These are phyloP conservation scores for Podarcis raffonei DNA, from an alignment of 2,113 vertebrate genomes.

Conservation along the genomic window DNA sequence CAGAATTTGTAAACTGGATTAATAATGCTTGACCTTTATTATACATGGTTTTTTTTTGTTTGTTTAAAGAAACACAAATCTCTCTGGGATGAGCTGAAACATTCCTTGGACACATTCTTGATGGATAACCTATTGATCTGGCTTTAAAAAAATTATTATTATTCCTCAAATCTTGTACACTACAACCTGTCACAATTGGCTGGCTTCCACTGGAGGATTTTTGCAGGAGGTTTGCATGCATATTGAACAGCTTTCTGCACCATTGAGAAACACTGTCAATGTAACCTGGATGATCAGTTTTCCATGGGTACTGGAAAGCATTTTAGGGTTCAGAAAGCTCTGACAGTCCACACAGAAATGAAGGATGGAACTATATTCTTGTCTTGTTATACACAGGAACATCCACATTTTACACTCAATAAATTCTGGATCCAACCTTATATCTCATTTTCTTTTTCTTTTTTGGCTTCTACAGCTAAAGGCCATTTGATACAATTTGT, in stretches of 20 bases:
- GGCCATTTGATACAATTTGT: neutral
- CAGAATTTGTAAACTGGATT: neutral
- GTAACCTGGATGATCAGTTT: neutral
- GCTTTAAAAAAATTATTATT: neutral
- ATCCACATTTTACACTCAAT: neutral
- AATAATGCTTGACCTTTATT: too few species aligned
- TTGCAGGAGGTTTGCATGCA: neutral
- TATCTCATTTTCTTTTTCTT: neutral
- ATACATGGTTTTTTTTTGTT: too few species aligned
- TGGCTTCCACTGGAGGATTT: neutral
- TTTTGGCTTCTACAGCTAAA: neutral
- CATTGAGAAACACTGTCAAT: neutral
- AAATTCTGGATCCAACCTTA: neutral
- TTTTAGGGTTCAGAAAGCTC: neutral
- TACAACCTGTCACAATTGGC: neutral
- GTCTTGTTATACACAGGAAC: neutral
- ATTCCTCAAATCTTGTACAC: neutral
- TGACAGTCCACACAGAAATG: neutral
- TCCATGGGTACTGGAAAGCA: neutral
- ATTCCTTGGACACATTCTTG: neutral
- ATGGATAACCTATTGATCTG: neutral
- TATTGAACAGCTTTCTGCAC: neutral
- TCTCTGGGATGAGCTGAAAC: neutral
- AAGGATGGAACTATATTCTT: neutral
- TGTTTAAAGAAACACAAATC: neutral